Evolutionary conservation across 2,113 vertebrate genomes (phyloP).

Genomic region (Hippocampus zosterae): DNA sequence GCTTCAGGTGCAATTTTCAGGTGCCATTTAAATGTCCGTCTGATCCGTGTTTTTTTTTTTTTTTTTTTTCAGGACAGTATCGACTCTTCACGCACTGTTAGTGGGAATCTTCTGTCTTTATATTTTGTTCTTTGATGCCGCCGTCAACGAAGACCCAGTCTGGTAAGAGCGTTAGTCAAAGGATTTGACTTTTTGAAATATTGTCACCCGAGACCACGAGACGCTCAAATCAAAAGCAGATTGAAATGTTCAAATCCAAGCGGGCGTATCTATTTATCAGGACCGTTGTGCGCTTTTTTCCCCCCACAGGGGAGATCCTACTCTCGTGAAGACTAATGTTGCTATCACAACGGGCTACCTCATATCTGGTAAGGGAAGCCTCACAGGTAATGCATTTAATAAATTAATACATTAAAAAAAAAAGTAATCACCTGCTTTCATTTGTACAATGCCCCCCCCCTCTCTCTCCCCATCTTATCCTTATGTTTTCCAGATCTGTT

Average conservation of each 20-base stretch:
- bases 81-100: conserved; percentile 88
- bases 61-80: conserved; percentile 82
- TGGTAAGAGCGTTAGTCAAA: conserved; percentile 77
- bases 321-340: conserved; percentile 86
- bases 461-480: conserved; percentile 26
- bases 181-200: not conserved
- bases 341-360: conserved; percentile 96
- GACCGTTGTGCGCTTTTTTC: not conserved
- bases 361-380: conserved; percentile 87
- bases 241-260: not conserved
- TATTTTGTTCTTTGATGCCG: conserved; percentile 85
- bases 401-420: too few species aligned
- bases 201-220: not conserved
- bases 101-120: conserved; percentile 87
- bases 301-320: conserved; percentile 85
- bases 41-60: not conserved
- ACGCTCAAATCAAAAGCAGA: not conserved
- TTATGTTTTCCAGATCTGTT: conserved; percentile 85
- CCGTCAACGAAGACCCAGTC: conserved; percentile 82
- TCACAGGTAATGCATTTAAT: not conserved
- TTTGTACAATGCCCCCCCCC: not conserved
- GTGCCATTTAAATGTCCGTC: not conserved
- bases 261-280: not conserved
- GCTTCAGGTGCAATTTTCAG: too few species aligned
- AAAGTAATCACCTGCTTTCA: not conserved